Base-by-base conservation (phyloP, 2,888 invertebrate species). In the Ectobius pallidus region DNA sequence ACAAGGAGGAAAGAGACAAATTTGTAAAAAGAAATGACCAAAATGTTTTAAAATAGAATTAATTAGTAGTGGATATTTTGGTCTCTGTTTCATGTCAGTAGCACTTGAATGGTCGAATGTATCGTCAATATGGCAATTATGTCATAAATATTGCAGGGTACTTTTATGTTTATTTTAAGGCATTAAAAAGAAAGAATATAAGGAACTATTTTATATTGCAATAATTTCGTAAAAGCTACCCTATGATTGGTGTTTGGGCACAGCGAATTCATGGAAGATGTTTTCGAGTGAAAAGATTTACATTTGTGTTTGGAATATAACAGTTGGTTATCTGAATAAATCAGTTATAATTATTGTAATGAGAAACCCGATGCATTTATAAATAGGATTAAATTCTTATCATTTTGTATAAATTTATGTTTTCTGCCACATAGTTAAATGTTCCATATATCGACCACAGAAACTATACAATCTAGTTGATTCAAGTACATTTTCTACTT, bases 121-220 rank as follows among this genome's bases (percentile, higher is more conserved):
- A 25, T 58, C 9, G 30, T 58, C 34, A 58, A 2, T 9, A 52
- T 30, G 58, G 58, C 58, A 30, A 30, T 58, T 27, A 30, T n/a
- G 58, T 30, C 58, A 58, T 16, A 58, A 7, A 34, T 58, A 58
- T 58, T 58, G 58, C 58, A 58, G 58, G 58, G 58, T 58, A 58
- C 22, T 22, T 58, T 58, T 58, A 14, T 16, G 32, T 58, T 58
- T 34, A 32, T n/a, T 32, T 27, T 27, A 30, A 30, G n/a, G 30
- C 14, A 2, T 58, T 58, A 4, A 4, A n/a, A 16, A n/a, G 30
- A 58, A 30, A n/a, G 30, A 30, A 27, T 58, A 30, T 58, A 30
- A 58, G 58, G 32, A n/a, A n/a, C 30, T 30, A 58, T 58, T 58
- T 58, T 58, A 32, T 30, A 58, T 58, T 14, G 58, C n/a, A 58